Conservation (phyloP, 2,113 vertebrate species). For the Rhinoderma darwinii region DNA sequence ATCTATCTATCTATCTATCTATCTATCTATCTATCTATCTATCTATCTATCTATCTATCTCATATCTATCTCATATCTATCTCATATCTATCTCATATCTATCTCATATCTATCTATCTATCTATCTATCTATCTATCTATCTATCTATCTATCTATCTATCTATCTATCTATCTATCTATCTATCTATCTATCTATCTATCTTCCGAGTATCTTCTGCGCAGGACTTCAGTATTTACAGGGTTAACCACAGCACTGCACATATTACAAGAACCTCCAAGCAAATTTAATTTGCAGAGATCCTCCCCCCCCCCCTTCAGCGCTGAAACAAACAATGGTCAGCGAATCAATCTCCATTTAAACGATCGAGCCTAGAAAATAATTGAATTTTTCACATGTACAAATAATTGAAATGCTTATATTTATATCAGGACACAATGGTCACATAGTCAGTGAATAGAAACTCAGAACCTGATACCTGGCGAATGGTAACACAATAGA, state of each 20-base stretch:
- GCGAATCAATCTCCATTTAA: constrained; percentile 13
- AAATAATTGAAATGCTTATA: neutral
- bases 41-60: neutral
- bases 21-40: neutral
- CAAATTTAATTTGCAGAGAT: neutral
- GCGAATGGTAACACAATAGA: neutral
- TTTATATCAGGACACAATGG: constrained; percentile 4
- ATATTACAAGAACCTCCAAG: constrained; percentile 6
- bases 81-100: neutral
- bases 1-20: neutral
- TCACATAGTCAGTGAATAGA: neutral
- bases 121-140: neutral
- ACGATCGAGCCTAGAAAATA: neutral
- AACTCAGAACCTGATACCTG: neutral
- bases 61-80: too few species aligned
- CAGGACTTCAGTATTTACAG: neutral
- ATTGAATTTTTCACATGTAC: constrained; percentile 11
- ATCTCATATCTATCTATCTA: neutral
- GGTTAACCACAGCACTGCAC: neutral
- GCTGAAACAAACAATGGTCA: neutral
- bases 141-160: neutral
- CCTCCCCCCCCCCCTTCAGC: neutral
- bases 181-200: neutral
- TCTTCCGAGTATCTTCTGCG: neutral
- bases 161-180: neutral